These are phyloP conservation scores for Bradysia coprophila DNA, from an alignment of 1,140 invertebrate species.

Conservation along the genomic window DNA sequence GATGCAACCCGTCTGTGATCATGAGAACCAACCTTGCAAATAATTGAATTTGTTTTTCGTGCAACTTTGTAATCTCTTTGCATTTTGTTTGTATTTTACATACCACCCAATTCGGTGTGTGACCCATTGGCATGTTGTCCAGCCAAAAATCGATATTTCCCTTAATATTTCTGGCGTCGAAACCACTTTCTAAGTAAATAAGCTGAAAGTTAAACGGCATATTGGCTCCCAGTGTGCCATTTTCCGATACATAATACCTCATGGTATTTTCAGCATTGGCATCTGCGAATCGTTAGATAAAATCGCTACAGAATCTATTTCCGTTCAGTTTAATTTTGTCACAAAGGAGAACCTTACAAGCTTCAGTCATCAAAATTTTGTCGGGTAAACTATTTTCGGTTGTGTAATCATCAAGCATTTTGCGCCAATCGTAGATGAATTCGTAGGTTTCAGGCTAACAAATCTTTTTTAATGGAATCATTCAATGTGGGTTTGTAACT, in stretches of 20 bases:
- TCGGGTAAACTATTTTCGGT: conserved; percentile 5
- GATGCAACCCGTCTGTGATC: conserved; percentile 37
- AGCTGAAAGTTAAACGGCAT: conserved; percentile 40
- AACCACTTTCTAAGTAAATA: conserved; percentile 23
- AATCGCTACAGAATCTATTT: too few relatives aligned
- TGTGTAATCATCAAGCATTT: conserved; percentile 32
- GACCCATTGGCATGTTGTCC: conserved; percentile 25
- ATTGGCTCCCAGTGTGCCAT: conserved; percentile 29
- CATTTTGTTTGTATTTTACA: neutral
- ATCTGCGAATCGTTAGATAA: too few relatives aligned
- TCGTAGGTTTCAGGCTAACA: conserved; percentile 27
- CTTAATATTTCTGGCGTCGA: conserved; percentile 24
- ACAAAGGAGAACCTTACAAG: too few relatives aligned
- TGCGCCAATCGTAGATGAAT: conserved; percentile 35
- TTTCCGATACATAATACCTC: conserved; percentile 26
- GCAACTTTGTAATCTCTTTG: neutral
- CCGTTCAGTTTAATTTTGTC: too few relatives aligned
- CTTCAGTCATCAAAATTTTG: conserved; percentile 36
- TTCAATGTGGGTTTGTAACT: neutral
- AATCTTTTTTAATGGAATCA: neutral
- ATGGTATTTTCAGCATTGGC: conserved; percentile 27
- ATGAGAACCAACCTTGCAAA: conserved; percentile 38
- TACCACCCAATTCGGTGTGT: conserved; percentile 35
- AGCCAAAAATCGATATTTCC: conserved; percentile 25
- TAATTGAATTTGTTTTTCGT: conserved; percentile 43